phyloP scores from a whole-genome alignment of 2,797 vertebrate genomes.

The Toxotes lorentzi region DNA sequence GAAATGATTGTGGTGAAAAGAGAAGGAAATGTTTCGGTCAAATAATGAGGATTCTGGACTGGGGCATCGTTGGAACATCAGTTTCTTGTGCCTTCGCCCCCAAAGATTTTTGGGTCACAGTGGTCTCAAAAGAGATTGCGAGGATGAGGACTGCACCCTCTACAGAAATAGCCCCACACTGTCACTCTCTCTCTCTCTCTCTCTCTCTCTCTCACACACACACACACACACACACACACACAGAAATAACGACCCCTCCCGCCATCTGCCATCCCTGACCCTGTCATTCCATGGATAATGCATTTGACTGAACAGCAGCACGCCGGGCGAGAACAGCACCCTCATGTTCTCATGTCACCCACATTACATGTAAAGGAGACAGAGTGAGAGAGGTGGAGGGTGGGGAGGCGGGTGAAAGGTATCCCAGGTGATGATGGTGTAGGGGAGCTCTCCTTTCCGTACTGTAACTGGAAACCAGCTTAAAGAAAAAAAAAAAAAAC shows the following conservation, averaged over 20 bases:
- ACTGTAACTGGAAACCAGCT: constrained; percentile 79
- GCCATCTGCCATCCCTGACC: constrained; percentile 76
- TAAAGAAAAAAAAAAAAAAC: constrained; percentile 30
- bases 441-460: constrained; percentile 72
- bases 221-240: constrained; percentile 17
- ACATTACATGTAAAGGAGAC: constrained; percentile 66
- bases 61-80: constrained; percentile 27
- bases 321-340: constrained; percentile 49
- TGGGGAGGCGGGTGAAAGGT: constrained; percentile 73
- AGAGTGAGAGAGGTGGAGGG: constrained; percentile 34
- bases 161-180: constrained; percentile 47
- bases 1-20: constrained; percentile 76
- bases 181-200: background rate
- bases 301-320: constrained; percentile 70
- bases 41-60: constrained; percentile 45
- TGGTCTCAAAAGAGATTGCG: constrained; percentile 51
- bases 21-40: constrained; percentile 60
- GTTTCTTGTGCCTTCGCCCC: constrained; percentile 22
- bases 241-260: constrained; percentile 50
- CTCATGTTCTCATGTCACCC: constrained; percentile 70
- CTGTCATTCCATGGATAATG: constrained; percentile 77
- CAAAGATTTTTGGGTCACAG: constrained; percentile 45
- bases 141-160: constrained; percentile 54
- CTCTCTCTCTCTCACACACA: background rate
- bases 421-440: constrained; percentile 81